phyloP scores from a whole-genome alignment of 1,140 invertebrate genomes.

The Lepidurus couesii region DNA sequence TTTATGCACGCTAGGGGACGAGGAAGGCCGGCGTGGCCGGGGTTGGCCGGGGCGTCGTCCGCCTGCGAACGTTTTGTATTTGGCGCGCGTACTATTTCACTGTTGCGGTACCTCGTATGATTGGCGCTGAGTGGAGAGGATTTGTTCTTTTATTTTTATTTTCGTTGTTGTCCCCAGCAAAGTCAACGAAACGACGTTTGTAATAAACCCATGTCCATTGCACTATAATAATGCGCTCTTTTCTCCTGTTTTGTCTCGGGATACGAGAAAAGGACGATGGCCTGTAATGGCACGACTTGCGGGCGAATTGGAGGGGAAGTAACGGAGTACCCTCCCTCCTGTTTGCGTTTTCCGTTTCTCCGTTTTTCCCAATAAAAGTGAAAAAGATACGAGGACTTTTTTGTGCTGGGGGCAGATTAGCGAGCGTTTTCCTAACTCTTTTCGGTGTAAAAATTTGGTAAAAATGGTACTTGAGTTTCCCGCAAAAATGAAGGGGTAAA shows the following conservation, averaged over 20 bases:
- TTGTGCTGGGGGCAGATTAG: not conserved
- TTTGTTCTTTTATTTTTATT: too few relatives aligned
- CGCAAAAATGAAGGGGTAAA: too few relatives aligned
- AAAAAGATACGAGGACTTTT: slow-evolving; percentile 17
- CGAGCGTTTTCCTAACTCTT: not conserved
- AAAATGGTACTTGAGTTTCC: too few relatives aligned
- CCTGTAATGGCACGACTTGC: not conserved
- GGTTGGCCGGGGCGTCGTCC: too few relatives aligned
- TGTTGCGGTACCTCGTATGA: too few relatives aligned
- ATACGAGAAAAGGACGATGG: not conserved
- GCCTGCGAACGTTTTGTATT: too few relatives aligned
- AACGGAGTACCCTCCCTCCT: not conserved
- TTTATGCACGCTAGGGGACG: not conserved
- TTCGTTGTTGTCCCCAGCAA: too few relatives aligned
- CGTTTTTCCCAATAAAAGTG: not conserved
- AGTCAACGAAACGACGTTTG: too few relatives aligned
- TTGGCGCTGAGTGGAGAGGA: too few relatives aligned
- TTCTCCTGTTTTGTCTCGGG: not conserved
- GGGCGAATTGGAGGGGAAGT: not conserved
- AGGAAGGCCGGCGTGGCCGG: too few relatives aligned
- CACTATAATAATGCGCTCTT: not conserved
- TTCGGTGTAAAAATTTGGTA: too few relatives aligned
- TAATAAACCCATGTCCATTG: not conserved
- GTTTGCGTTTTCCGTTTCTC: not conserved
- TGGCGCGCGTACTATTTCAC: too few relatives aligned